Base-by-base conservation (phyloP, 2,113 vertebrate species). In the Tapirus terrestris region DNA sequence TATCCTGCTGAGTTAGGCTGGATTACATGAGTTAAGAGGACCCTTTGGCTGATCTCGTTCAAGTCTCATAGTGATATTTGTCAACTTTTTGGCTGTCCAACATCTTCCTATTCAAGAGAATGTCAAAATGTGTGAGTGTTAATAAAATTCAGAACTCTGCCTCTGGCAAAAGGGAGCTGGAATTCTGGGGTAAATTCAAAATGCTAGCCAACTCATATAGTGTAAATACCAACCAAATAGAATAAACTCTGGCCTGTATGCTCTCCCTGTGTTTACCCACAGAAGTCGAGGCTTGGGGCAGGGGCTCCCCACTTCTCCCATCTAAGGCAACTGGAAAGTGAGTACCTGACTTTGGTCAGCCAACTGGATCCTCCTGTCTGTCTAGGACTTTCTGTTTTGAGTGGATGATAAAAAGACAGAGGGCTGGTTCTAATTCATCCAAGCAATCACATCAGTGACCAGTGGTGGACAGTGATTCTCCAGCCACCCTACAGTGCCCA, bases 1-100 rank as follows among this genome's bases (percentile, higher is more conserved):
- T 80, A 48, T 88, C 68, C 67, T 94, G 63, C 80, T 87, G 53
- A 90, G 45, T 84, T 92, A 67, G 70, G 72, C 33, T 82, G 39
- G 23, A 8, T 96, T 91, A 63, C n/a, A 56, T 29, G 61, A 65
- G 20, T 58, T 39, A 76, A 60, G n/a, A 81, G 21, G 43, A 53
- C 76, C 56, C 60, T 92, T 27, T 36, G 60, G 33, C 60, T 85
- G 83, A 88, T 61, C 21, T 96, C 75, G 84, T 92, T 96, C 79
- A 89, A 72, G 27, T 72, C 33, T 82, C 76, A 12, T 17, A n/a
- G 20, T 77, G 39, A 77, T 39, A 94, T 85, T 91, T 91, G 70
- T 88, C 75, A 91, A 53, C 31, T 68, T 94, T 65, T 72, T 58
- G 56, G 39, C 63, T 70, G 70, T 8, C 29, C 6, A 36, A 4